A percentile compares a stretch with the other conserved stretches of the same genome.
Evolutionary conservation across 2,797 vertebrate species (phyloP).

Genomic region (Enteromius argenteus): DNA sequence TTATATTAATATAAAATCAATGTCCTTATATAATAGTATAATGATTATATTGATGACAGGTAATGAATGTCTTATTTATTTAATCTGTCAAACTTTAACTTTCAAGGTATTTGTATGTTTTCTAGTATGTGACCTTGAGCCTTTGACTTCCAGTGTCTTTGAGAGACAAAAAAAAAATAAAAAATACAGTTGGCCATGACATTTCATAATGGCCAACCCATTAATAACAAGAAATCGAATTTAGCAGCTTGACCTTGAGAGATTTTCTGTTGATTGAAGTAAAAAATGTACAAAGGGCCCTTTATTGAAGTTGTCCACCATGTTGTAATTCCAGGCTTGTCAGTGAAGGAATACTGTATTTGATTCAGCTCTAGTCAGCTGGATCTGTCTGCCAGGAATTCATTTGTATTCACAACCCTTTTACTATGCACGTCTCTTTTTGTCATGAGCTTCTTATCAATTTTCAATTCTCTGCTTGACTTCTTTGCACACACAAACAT

Average conservation of each 20-base stretch:
- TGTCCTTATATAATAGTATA: background rate
- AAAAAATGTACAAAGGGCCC: background rate
- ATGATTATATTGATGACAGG: background rate
- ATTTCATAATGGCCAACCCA: constrained; percentile 9
- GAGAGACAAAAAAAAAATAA: background rate
- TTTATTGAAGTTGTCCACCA: background rate
- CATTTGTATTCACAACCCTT: constrained; percentile 62
- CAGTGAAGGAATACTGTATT: constrained; percentile 30
- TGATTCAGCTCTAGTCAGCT: constrained; percentile 44
- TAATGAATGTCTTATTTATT: background rate
- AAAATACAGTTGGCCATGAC: background rate
- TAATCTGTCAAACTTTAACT: background rate
- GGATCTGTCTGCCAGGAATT: constrained; percentile 41
- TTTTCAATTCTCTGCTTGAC: constrained; percentile 65
- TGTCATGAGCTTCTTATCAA: constrained; percentile 56
- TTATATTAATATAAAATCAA: background rate
- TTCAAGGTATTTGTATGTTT: background rate
- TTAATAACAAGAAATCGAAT: background rate
- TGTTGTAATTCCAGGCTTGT: constrained; percentile 9
- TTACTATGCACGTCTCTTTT: constrained; percentile 55
- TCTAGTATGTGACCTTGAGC: background rate
- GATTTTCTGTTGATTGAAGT: background rate
- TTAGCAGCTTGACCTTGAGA: background rate
- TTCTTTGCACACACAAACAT: constrained; percentile 59
- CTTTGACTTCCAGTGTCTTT: background rate